Conservation (phyloP, 2,888 invertebrate species). For the Notocelia uddmanniana region DNA sequence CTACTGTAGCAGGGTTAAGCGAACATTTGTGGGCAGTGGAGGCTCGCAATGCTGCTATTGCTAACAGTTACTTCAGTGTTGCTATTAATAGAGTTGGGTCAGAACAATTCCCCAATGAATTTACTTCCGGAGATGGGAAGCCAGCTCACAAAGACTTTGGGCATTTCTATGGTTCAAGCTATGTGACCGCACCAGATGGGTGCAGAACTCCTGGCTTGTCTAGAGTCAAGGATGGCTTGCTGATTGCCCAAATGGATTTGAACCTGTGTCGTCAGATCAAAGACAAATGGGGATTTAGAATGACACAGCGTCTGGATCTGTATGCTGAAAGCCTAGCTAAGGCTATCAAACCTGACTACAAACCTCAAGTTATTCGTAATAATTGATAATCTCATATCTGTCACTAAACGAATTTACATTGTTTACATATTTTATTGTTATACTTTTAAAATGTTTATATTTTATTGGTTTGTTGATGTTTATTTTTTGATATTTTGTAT, state of each 20-base stretch:
- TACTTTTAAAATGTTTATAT: slow-evolving; percentile 11
- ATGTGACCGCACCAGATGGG: slow-evolving; percentile 97
- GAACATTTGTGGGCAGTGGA: slow-evolving; percentile 98
- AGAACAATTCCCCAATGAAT: slow-evolving; percentile 90
- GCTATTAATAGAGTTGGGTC: slow-evolving; percentile 98
- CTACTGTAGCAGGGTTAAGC: slow-evolving; percentile 92
- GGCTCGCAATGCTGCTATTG: slow-evolving; percentile 98
- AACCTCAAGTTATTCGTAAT: slow-evolving; percentile 65
- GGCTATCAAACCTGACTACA: slow-evolving; percentile 67
- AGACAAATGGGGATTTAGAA: slow-evolving; percentile 98
- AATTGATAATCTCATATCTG: slow-evolving; percentile 21
- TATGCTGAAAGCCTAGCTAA: slow-evolving; percentile 91
- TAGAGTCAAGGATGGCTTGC: slow-evolving; percentile 92
- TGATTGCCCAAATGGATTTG: slow-evolving; percentile 96
- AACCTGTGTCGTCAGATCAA: slow-evolving; percentile 97
- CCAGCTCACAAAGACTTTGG: slow-evolving; percentile 96
- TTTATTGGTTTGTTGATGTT: slow-evolving; percentile 12
- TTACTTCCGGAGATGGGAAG: slow-evolving; percentile 87
- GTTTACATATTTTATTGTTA: slow-evolving; percentile 1
- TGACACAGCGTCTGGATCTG: slow-evolving; percentile 97
- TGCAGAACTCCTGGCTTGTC: slow-evolving; percentile 94
- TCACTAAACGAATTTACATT: background rate
- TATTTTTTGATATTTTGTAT: slow-evolving; percentile 4
- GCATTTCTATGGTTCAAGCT: slow-evolving; percentile 98
- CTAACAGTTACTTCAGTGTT: slow-evolving; percentile 97